A percentile compares a stretch with the other conserved stretches of the same genome.
Evolutionary conservation across 1,140 invertebrate genomes (phyloP).

Genomic region (Eubasilissa regina): DNA sequence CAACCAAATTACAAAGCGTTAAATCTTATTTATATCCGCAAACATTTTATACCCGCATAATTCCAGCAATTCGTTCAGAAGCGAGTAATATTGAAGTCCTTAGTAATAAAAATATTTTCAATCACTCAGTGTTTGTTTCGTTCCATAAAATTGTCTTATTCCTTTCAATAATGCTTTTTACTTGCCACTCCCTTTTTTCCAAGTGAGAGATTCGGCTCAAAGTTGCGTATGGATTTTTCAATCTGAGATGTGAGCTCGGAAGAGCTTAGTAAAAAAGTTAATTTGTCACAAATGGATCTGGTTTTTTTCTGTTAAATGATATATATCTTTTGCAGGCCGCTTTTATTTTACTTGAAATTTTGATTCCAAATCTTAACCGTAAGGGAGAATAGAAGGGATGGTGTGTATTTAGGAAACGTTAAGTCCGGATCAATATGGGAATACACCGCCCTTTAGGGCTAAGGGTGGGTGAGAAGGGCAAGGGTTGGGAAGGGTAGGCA

Average conservation of each 20-base stretch:
- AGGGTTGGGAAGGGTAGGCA: not conserved
- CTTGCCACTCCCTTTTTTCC: slow-evolving; percentile 24
- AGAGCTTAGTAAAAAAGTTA: not conserved
- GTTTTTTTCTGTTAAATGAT: too few species aligned
- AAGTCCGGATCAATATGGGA: slow-evolving; percentile 43
- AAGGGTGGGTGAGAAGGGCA: not conserved
- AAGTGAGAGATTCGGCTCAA: slow-evolving; percentile 19
- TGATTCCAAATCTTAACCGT: not conserved
- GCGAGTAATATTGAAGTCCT: too few species aligned
- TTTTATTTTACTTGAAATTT: slow-evolving; percentile 1
- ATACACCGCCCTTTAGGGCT: slow-evolving; percentile 40
- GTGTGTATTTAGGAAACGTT: slow-evolving; percentile 44
- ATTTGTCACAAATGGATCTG: not conserved
- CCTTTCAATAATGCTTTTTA: not conserved
- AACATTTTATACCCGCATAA: slow-evolving; percentile 1
- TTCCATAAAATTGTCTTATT: not conserved
- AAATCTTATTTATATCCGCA: slow-evolving; percentile 32
- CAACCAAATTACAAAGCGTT: slow-evolving; percentile 3
- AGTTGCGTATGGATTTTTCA: slow-evolving; percentile 20
- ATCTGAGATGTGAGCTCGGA: not conserved
- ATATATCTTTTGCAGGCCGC: not conserved
- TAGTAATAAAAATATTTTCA: not conserved
- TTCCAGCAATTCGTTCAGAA: not conserved
- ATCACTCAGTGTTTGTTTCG: not conserved
- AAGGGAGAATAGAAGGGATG: slow-evolving; percentile 32